Evolutionary conservation across 2,888 invertebrate genomes (phyloP).

Genomic region (Nipponacmea schrenckii): DNA sequence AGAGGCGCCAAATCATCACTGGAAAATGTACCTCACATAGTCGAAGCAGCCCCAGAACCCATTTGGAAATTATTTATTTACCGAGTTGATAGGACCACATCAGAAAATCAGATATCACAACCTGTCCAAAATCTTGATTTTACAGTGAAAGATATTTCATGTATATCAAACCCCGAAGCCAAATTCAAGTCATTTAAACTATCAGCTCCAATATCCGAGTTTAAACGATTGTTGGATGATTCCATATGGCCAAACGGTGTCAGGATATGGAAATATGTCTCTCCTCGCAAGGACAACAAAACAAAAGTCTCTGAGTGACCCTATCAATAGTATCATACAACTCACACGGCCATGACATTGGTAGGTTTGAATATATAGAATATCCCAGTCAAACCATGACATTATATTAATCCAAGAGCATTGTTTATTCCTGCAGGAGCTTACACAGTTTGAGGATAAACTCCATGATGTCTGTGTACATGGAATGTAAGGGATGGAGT

Average conservation of each 20-base stretch:
- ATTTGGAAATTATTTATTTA: neutral
- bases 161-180: neutral
- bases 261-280: neutral
- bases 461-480: too few species aligned
- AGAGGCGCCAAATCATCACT: neutral
- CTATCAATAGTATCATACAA: neutral
- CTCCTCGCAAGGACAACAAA: neutral
- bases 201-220: neutral
- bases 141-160: too few species aligned
- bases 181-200: conserved; percentile 1
- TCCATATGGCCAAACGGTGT: neutral
- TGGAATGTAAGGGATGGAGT: too few species aligned
- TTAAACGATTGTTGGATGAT: neutral
- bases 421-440: neutral
- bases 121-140: neutral
- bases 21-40: neutral
- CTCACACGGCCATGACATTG: neutral
- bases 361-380: neutral
- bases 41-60: neutral
- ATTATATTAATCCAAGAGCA: neutral
- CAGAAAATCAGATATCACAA: neutral
- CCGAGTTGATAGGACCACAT: neutral
- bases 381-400: neutral
- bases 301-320: too few species aligned
- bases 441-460: too few species aligned